These are phyloP conservation scores for Magallana angulata DNA, from an alignment of 1,140 invertebrate species.

Conservation along the genomic window DNA sequence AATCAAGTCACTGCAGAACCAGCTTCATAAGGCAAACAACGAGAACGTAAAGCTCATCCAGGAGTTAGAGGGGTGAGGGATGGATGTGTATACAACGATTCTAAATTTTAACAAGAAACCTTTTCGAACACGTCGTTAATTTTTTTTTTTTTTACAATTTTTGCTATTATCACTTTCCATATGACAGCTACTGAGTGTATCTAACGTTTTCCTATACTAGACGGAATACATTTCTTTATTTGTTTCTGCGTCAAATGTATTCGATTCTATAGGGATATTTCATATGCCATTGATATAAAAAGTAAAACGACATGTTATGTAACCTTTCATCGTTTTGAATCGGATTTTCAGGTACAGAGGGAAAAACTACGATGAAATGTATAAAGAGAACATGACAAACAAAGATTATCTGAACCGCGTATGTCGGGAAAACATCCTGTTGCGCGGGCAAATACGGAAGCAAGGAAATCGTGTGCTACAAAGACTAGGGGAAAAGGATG, in stretches of 20 bases:
- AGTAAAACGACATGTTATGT: too few species aligned
- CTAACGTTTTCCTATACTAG: too few species aligned
- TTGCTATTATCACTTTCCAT: background rate
- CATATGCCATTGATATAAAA: too few species aligned
- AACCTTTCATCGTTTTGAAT: too few species aligned
- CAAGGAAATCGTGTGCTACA: slow-evolving; percentile 31
- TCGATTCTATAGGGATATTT: too few species aligned
- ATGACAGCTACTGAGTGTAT: too few species aligned
- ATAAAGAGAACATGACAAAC: slow-evolving; percentile 37
- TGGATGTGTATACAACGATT: background rate
- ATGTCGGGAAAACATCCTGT: slow-evolving; percentile 37
- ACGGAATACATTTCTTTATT: too few species aligned
- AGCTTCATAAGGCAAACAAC: slow-evolving; percentile 25
- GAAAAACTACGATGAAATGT: slow-evolving; percentile 38
- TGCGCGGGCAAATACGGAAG: slow-evolving; percentile 35
- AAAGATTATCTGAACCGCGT: slow-evolving; percentile 30
- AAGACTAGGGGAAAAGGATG: background rate
- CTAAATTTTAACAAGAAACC: background rate
- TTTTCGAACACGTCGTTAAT: background rate
- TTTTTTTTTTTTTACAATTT: background rate
- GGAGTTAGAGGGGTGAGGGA: background rate
- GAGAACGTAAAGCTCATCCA: slow-evolving; percentile 27
- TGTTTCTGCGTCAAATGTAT: too few species aligned
- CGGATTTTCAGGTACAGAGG: slow-evolving; percentile 27
- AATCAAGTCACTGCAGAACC: slow-evolving; percentile 6